These are phyloP conservation scores for Noctua pronuba DNA, from an alignment of 2,888 invertebrate species.

Conservation along the genomic window DNA sequence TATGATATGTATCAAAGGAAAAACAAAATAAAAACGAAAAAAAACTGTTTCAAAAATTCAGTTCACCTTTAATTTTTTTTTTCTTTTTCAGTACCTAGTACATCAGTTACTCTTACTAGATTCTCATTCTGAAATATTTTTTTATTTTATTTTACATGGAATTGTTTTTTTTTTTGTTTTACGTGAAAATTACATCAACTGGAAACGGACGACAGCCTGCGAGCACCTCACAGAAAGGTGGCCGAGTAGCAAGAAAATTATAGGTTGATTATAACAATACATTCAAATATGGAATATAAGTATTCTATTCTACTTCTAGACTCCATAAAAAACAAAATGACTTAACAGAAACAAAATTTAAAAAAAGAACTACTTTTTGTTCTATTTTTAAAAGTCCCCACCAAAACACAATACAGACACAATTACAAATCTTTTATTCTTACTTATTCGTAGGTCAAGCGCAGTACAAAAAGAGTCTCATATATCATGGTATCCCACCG, in stretches of 20 bases:
- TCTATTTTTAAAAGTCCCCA: slow-evolving; percentile 23
- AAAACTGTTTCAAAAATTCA: neutral
- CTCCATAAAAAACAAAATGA: neutral
- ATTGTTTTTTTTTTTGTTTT: neutral
- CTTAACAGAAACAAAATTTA: neutral
- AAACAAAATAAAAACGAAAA: neutral
- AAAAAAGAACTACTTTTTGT: neutral
- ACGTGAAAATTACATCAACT: neutral
- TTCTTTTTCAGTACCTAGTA: neutral
- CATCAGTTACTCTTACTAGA: too few relatives aligned
- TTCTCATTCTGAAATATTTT: too few relatives aligned
- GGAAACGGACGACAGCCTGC: neutral
- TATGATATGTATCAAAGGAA: neutral
- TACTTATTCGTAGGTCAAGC: slow-evolving; percentile 79
- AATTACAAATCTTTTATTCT: slow-evolving; percentile 61
- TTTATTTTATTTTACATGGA: too few relatives aligned
- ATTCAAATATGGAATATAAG: neutral
- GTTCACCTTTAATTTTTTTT: neutral
- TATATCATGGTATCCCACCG: slow-evolving; percentile 84
- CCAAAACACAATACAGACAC: slow-evolving; percentile 40
- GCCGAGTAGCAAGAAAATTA: neutral
- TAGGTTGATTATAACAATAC: neutral
- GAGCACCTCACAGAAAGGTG: too few relatives aligned
- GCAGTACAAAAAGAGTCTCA: slow-evolving; percentile 79
- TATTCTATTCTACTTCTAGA: neutral